Evolutionary conservation across 1,140 invertebrate species (phyloP), one percentile per base, ranked within the genome.

Genomic region (Neodiprion fabricii): DNA sequence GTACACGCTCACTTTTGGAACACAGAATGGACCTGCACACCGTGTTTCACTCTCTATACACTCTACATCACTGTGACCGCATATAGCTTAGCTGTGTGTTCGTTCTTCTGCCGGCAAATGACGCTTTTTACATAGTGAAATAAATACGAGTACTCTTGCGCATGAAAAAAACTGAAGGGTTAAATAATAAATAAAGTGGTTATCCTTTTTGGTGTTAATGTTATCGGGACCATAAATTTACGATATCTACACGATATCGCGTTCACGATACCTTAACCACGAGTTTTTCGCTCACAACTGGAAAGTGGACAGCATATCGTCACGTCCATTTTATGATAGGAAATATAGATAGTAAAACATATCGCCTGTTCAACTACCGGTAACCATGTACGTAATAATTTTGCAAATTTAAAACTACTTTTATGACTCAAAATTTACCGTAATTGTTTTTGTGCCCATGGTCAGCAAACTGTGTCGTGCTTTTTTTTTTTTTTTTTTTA

Each of bases 301-400:
- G 28, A 40, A 61, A 61, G 11, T 61, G 53, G 53, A 14, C 53
- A 17, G 53, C 53, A 7, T 7, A 61, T 61, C 11, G 53, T 12
- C 53, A 61, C 53, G 53, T 61, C 53, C 53, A 61, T 61, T 61
- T 61, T 61, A 61, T 61, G n/a, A 61, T 14, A 61, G n/a, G n/a
- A 61, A 61, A 61, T 61, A 61, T 61, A 61, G n/a, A 5, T 9
- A 61, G n/a, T 14, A 12, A 17, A 61, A 61, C 53, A 61, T 61
- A 14, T 61, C 53, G 5, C 8, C 53, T 61, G 53, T 61, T 61
- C 53, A 61, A 61, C 53, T 9, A 17, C 53, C 53, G 53, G 11
- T 61, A 61, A 17, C 53, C 53, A 61, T 61, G 53, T 61, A 61
- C 11, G 53, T 61, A 14, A 14, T 61, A 61, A 14, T 61, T 17